These are phyloP conservation scores for Trichogramma pretiosum DNA, from an alignment of 1,140 invertebrate genomes.

Conservation along the genomic window DNA sequence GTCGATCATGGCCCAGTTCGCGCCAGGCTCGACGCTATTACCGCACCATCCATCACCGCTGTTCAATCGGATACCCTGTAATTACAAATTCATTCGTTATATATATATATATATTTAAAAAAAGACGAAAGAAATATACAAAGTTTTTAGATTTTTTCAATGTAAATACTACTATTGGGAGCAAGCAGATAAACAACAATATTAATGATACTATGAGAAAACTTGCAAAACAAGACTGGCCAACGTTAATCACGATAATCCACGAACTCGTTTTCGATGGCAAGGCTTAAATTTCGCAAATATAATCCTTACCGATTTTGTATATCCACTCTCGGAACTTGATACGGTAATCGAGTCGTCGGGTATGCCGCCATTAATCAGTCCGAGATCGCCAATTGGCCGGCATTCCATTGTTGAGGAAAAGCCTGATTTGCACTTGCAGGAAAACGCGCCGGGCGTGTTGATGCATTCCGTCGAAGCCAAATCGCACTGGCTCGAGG, in stretches of 20 bases:
- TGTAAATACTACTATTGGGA: no score
- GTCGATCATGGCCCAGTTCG: conserved; percentile 83
- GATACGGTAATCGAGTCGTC: conserved; percentile 84
- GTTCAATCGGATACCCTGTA: conserved; percentile 68
- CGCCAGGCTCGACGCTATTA: conserved; percentile 68
- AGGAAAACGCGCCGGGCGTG: conserved; percentile 82
- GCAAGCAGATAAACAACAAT: no score
- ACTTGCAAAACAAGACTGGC: no score
- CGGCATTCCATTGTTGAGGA: conserved; percentile 80
- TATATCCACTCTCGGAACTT: conserved; percentile 68
- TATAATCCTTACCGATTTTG: conserved; percentile 58
- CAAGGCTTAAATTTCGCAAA: no score
- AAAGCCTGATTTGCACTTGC: conserved; percentile 80
- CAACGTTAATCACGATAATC: no score
- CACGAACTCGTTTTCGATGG: no score
- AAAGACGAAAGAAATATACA: no score
- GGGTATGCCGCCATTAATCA: conserved; percentile 81
- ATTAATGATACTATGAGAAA: no score
- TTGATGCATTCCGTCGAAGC: conserved; percentile 89
- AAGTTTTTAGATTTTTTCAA: not conserved
- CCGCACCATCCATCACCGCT: conserved; percentile 85
- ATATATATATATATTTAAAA: no score
- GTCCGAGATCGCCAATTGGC: conserved; percentile 77
- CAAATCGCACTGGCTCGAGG: conserved; percentile 77
- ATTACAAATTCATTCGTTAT: no score